A percentile compares a stretch with the other conserved stretches of the same genome.
Conservation (phyloP, 2,113 vertebrate species). For the Cervus canadensis region DNA sequence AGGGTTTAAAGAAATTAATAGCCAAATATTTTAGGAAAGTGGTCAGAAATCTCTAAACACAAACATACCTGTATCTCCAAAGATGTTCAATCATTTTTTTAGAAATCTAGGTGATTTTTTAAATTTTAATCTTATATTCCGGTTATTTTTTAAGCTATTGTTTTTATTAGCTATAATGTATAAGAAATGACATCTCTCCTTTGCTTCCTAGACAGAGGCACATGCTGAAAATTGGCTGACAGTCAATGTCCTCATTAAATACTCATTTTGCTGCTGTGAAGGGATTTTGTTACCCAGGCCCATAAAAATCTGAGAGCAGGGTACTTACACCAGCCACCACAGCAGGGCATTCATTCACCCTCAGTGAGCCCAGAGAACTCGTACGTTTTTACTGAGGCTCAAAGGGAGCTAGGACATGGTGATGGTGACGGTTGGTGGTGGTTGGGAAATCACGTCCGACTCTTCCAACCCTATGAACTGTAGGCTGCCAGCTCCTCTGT, state of each 20-base stretch:
- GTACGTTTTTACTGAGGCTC: not conserved
- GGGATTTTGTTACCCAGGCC: not conserved
- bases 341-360: not conserved
- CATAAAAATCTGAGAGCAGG: not conserved
- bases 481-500: not conserved
- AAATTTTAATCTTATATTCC: not conserved
- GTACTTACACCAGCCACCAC: no score
- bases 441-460: not conserved
- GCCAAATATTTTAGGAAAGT: not conserved
- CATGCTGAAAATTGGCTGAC: not conserved
- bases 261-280: not conserved
- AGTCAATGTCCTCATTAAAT: not conserved
- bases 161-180: not conserved
- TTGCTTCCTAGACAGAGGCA: not conserved
- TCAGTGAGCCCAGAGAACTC: not conserved
- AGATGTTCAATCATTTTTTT: not conserved
- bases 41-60: not conserved
- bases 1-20: not conserved
- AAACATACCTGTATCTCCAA: not conserved
- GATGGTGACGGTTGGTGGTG: not conserved
- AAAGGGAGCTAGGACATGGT: not conserved
- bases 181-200: not conserved
- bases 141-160: not conserved
- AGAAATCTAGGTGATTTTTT: not conserved
- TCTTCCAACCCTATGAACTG: not conserved